These are phyloP conservation scores for Nymphalis c-album DNA, from an alignment of 2,888 invertebrate species.

Conservation along the genomic window DNA sequence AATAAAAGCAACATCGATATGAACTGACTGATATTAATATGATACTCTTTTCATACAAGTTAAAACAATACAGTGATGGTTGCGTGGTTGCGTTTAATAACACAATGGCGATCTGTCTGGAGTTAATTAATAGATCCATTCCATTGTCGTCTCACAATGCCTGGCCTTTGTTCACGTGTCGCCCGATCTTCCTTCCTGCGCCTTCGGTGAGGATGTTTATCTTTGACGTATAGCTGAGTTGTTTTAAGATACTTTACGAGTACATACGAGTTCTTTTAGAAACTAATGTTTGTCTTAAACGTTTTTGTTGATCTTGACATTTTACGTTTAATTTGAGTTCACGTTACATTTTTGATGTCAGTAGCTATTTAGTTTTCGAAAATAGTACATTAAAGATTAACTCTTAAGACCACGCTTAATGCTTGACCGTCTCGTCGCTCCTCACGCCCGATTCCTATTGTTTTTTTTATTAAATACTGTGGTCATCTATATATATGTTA, in stretches of 20 bases:
- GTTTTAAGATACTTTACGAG: background rate
- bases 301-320: too few relatives aligned
- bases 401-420: too few relatives aligned
- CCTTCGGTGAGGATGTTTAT: conserved; percentile 5
- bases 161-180: conserved; percentile 15
- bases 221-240: conserved; percentile 5
- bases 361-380: too few relatives aligned
- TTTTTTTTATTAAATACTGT: too few relatives aligned
- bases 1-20: background rate
- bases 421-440: too few relatives aligned
- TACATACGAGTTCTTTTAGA: background rate
- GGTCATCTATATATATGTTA: too few relatives aligned
- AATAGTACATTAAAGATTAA: too few relatives aligned
- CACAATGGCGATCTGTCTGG: conserved; percentile 50
- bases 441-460: too few relatives aligned
- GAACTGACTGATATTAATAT: background rate
- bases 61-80: conserved; percentile 13
- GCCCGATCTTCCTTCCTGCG: conserved; percentile 14
- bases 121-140: conserved; percentile 63
- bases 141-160: conserved; percentile 58
- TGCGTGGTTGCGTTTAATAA: conserved; percentile 20
- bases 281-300: background rate
- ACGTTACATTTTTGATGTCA: too few relatives aligned
- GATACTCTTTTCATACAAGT: background rate
- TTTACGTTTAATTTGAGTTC: too few relatives aligned